phyloP scores from a whole-genome alignment of 2,888 invertebrate species.

The Melolontha melolontha region DNA sequence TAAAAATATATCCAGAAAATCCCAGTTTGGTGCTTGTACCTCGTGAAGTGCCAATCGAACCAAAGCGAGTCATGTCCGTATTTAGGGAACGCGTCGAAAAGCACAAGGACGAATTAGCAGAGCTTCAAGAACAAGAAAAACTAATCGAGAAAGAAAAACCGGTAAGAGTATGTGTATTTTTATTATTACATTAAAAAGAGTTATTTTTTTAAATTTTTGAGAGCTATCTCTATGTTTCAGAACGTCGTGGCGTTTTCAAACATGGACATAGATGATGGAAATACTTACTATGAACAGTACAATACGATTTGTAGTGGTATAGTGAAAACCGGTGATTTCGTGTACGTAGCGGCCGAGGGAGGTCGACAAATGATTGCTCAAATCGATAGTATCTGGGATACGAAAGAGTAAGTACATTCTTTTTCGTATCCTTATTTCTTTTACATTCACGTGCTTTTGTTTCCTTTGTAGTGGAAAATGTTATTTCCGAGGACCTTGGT shows the following conservation, averaged over 20 bases:
- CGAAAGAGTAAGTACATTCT: conserved; percentile 77
- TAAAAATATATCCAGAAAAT: conserved; percentile 80
- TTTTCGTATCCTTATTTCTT: conserved; percentile 23
- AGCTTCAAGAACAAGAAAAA: conserved; percentile 84
- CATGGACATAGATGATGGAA: conserved; percentile 78
- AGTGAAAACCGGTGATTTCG: conserved; percentile 92
- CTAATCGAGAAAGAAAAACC: conserved; percentile 88
- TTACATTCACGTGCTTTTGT: conserved; percentile 17
- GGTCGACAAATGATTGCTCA: conserved; percentile 93
- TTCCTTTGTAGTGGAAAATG: conserved; percentile 80
- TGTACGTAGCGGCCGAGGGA: conserved; percentile 92
- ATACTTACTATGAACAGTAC: conserved; percentile 93
- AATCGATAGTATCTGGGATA: conserved; percentile 95
- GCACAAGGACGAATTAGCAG: conserved; percentile 89
- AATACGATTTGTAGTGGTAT: conserved; percentile 86
- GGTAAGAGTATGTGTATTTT: conserved; percentile 66
- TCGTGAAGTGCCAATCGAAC: conserved; percentile 82
- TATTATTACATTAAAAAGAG: not conserved
- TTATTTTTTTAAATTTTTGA: not conserved
- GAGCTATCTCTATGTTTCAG: conserved; percentile 64
- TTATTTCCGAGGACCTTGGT: conserved; percentile 94
- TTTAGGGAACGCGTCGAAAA: conserved; percentile 92
- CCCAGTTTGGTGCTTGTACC: conserved; percentile 74
- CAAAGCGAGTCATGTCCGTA: conserved; percentile 90
- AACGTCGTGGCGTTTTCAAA: conserved; percentile 81